These are phyloP conservation scores for Chloromyia formosa DNA, from an alignment of 2,888 invertebrate genomes.

Conservation along the genomic window DNA sequence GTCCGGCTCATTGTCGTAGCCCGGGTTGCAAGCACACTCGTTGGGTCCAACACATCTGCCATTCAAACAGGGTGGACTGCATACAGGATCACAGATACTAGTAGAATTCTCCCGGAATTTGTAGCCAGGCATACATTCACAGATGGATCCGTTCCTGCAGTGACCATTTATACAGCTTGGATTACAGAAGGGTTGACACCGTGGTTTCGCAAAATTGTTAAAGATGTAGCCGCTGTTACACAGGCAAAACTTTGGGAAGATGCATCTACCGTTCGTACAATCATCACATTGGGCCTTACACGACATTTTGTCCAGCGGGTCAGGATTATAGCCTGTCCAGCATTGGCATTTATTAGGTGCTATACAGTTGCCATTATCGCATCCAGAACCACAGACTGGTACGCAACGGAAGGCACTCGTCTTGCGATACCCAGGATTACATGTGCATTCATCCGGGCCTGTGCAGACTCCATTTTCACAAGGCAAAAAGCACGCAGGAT, in stretches of 20 bases:
- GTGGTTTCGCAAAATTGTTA: constrained; percentile 47
- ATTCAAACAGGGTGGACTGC: constrained; percentile 59
- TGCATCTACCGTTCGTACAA: constrained; percentile 56
- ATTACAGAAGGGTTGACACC: constrained; percentile 50
- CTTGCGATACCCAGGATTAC: constrained; percentile 62
- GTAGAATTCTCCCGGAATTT: constrained; percentile 55
- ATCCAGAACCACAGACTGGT: constrained; percentile 45
- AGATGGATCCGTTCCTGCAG: constrained; percentile 54
- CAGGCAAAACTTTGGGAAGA: constrained; percentile 55
- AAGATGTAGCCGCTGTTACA: constrained; percentile 50
- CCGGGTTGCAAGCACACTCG: constrained; percentile 56
- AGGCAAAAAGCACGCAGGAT: constrained; percentile 66
- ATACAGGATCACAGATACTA: constrained; percentile 57
- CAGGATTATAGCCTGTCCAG: constrained; percentile 61
- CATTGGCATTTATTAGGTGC: constrained; percentile 65
- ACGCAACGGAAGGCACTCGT: constrained; percentile 45
- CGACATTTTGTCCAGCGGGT: not conserved
- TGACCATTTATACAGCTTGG: constrained; percentile 43
- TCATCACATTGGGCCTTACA: constrained; percentile 59
- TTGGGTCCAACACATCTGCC: constrained; percentile 64
- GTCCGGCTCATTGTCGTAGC: constrained; percentile 55
- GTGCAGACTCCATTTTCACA: constrained; percentile 61
- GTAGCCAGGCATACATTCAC: constrained; percentile 58
- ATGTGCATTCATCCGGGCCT: constrained; percentile 64
- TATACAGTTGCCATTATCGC: constrained; percentile 55